Evolutionary conservation across 2,888 invertebrate genomes (phyloP), one percentile per base, ranked within the genome.

Genomic region (Lepidochrysops patricia): DNA sequence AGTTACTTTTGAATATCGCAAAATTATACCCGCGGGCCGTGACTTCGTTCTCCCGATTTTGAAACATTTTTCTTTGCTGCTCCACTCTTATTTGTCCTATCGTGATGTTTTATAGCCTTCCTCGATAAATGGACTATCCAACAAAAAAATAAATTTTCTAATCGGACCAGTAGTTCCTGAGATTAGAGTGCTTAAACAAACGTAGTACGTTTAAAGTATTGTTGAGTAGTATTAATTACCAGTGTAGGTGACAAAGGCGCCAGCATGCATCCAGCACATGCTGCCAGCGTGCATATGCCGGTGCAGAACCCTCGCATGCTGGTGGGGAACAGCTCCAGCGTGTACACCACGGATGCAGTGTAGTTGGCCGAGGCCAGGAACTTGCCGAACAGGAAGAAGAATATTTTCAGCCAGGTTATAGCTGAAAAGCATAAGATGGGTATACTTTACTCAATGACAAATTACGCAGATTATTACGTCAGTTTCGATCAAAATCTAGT

Each of bases 261-360:
- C 57, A 93, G 73, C 85, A 93, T 91, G 3, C 91, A 91, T 0
- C 93, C 93, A 32, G 90, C 66, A 58, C 91, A 82, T 15, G 92
- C 91, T 4, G 91, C 84, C 72, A 92, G 90, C 3, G 92, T 86
- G 66, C 91, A 91, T 12, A 90, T 73, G 0, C 91, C 92, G 63
- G 93, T 85, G 54, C 93, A 79, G 0, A 92, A 90, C 50, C 93
- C 92, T 26, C 93, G 78, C 5, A 91, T 80, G 56, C 90, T 91
- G 1, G 93, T 93, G 0, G 93, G 93, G 72, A 92, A 93, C 72
- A 93, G 78, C 75, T 93, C 93, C 76, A 92, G 90, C 1, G 91
- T 90, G 67, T 92, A 91, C 0, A 93, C 90, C 68, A 92, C 90
- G 32, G 90, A 79, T 0, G 91, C 90, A 0, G 92, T 91, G 70